Percentiles rank a stretch among this genome's conserved stretches.
phyloP scores from a whole-genome alignment of 2,888 invertebrate genomes.

The Isoperla grammatica region DNA sequence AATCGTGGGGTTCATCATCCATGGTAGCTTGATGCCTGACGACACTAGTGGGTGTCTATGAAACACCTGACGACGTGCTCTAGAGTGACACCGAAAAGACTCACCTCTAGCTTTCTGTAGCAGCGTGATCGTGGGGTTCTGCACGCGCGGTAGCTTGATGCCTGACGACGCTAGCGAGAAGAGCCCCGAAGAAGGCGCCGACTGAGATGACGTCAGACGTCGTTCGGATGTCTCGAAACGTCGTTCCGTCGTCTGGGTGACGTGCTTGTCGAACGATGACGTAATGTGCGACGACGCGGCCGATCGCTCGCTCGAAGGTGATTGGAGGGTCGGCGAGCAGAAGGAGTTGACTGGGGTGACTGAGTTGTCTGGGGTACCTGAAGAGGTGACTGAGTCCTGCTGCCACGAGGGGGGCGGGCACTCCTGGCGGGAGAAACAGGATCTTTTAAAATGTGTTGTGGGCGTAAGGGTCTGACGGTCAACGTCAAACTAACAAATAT shows the following conservation, averaged over 20 bases:
- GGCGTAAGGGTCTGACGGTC: not conserved
- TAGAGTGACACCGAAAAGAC: too few relatives aligned
- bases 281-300: conserved; percentile 36
- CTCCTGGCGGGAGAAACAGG: conserved; percentile 28
- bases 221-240: conserved; percentile 38
- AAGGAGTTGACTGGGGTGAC: conserved; percentile 13
- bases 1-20: conserved; percentile 81
- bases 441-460: conserved; percentile 37
- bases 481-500: too few relatives aligned
- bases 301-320: conserved; percentile 19
- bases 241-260: conserved; percentile 44
- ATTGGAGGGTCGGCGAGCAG: conserved; percentile 1
- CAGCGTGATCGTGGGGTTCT: conserved; percentile 81
- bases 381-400: not conserved
- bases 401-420: not conserved
- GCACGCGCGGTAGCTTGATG: conserved; percentile 61
- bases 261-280: conserved; percentile 43
- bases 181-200: conserved; percentile 53
- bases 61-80: too few relatives aligned
- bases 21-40: conserved; percentile 51
- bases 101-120: conserved; percentile 84
- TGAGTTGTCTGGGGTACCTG: conserved; percentile 26
- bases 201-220: conserved; percentile 26
- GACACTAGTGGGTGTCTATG: conserved; percentile 42
- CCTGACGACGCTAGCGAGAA: conserved; percentile 40